Conservation (phyloP, 2,113 vertebrate species). For the Mus pahari region DNA sequence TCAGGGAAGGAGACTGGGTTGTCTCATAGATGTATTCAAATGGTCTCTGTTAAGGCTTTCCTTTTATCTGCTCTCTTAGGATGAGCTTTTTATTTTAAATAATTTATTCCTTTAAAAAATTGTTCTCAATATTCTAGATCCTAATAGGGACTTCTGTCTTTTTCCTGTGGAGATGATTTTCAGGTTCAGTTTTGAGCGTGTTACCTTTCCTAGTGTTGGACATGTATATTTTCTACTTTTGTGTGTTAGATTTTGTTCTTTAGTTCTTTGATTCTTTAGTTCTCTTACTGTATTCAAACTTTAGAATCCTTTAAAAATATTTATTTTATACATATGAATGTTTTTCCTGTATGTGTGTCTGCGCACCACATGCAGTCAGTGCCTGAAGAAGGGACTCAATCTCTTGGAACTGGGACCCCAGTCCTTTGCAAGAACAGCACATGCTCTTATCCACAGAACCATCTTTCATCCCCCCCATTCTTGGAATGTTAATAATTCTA, state of each 20-base stretch:
- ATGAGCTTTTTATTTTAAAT: conserved; percentile 50
- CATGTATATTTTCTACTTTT: conserved; percentile 11
- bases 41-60: conserved; percentile 4
- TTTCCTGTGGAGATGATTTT: not conserved
- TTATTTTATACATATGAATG: not conserved
- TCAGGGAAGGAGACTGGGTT: not conserved
- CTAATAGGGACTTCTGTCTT: not conserved
- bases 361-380: not conserved
- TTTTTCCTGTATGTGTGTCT: not conserved
- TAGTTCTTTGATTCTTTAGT: conserved; percentile 30
- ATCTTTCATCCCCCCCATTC: not conserved
- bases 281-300: conserved; percentile 56
- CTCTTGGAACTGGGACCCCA: not conserved
- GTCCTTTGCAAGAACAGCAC: not conserved
- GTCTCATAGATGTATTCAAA: not conserved
- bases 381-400: not conserved
- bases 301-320: conserved; percentile 2
- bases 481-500: conserved; percentile 4
- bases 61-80: not conserved
- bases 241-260: conserved; percentile 45
- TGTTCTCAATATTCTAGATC: not conserved
- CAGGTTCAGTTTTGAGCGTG: conserved; percentile 53
- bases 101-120: not conserved
- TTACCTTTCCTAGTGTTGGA: not conserved
- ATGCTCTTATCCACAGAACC: not conserved